Base-by-base conservation (phyloP, 1,140 invertebrate genomes). In the Planococcus citri region DNA sequence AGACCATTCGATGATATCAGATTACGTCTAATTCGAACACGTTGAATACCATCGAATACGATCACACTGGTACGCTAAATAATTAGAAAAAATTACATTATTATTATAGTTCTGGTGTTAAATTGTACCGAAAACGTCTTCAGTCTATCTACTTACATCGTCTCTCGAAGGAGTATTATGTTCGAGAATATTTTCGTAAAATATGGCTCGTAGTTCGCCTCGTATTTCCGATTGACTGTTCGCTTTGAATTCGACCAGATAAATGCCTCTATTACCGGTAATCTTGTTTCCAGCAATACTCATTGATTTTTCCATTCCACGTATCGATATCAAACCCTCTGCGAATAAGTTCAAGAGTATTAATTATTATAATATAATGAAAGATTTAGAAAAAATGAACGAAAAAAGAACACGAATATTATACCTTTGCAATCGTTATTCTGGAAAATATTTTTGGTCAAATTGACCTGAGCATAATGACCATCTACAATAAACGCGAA, bases 281-380 rank as follows among this genome's bases (percentile, higher is more conserved):
- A 99, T 90, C 68, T 74, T 72, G 75, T 90, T 88, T 76, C 80
- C 89, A 85, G 74, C 85, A 78, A 84, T 89, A 27, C 86, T 81
- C 79, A 98, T 83, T 74, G 90, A 87, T 79, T 99, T 99, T 78
- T 99, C 97, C 94, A 98, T 99, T 17, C 97, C 97, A 69, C 85
- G 82, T 3, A 99, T 81, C 0, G 88, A 85, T 1, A 99, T 82
- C 17, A 99, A 78, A 0, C 96, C 92, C 10, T 78, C 82, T 73
- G 68, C 6, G 68, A 69, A n/a, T 38, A n/a, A 41, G 25, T n/a
- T n/a, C n/a, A n/a, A n/a, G n/a, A n/a, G n/a, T 27, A 67, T 41
- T 9, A 41, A 41, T n/a, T n/a, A n/a, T n/a, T n/a, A 37, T 37
- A 37, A 8, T 37, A 37, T 37, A 37, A 37, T 37, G 14, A 8